Base-by-base conservation (phyloP, 2,888 invertebrate species). In the Petrolisthes manimaculis region DNA sequence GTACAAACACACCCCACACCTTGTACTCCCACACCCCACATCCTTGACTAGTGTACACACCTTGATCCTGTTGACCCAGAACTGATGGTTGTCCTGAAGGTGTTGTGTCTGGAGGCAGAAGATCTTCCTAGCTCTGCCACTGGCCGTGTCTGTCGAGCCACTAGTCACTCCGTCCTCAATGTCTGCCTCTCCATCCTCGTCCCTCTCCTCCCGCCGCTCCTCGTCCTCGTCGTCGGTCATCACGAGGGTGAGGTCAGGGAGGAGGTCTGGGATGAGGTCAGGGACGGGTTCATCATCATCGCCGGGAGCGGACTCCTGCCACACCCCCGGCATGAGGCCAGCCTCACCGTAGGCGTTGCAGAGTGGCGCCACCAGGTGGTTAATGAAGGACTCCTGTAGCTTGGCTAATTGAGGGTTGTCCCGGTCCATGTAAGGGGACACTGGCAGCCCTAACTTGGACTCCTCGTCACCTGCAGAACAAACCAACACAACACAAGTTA, bases 401-500 rank as follows among this genome's bases (percentile, higher is more conserved):
- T 94, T 94, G 81, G 94, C 94, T 69, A 95, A 93, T 91, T 94
- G 94, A 5, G 94, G 94, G 91, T 94, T 93, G 77, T 93, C 92
- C 51, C 95, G 92, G 92, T 95, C 94, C 95, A 95, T 95, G 92
- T 94, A 95, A 0, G 95, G 94, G 53, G 94, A 94, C 77, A 95
- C 94, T 2, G 94, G 93, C 91, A 95, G 93, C 5, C 94, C 94
- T 56, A 94, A 92, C 3, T 92, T 91, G 37, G 93, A 92, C 92
- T 95, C 95, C 91, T 94, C 94, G 91, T 95, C 95, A 61, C 95
- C 95, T 94, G 93, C n/a, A 79, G 56, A 8, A 55, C 14, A 14
- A n/a, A n/a, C 74, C 67, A 67, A 67, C 67, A 12, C 12, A 67
- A 3, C 67, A 67, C 37, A 37, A 37, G 37, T 37, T 37, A 37